Evolutionary conservation across 1,140 invertebrate genomes (phyloP).

Genomic region (Bombus vancouverensis): DNA sequence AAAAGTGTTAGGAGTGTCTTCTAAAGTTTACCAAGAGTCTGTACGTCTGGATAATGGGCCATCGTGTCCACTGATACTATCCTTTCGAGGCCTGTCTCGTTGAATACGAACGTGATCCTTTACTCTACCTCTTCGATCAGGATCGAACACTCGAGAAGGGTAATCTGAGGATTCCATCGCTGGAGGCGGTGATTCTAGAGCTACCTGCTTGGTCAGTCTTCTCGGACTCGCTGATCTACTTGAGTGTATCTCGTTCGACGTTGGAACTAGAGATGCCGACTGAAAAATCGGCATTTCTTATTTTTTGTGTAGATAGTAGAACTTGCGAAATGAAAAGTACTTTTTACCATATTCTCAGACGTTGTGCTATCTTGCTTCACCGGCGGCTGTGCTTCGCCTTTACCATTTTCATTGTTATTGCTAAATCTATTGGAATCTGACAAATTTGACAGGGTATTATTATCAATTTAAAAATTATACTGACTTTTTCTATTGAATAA

Average conservation of each 20-base stretch:
- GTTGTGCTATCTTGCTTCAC: slow-evolving; percentile 73
- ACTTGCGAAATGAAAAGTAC: no score
- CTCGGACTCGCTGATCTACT: slow-evolving; percentile 77
- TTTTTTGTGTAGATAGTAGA: not conserved
- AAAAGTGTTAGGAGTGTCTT: not conserved
- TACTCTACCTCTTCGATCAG: slow-evolving; percentile 69
- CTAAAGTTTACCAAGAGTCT: slow-evolving; percentile 73
- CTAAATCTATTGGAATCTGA: slow-evolving; percentile 56
- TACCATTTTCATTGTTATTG: slow-evolving; percentile 1
- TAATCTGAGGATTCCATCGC: slow-evolving; percentile 73
- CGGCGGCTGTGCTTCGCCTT: slow-evolving; percentile 27
- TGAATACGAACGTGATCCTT: slow-evolving; percentile 73
- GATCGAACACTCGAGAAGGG: slow-evolving; percentile 68
- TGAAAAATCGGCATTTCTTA: slow-evolving; percentile 19
- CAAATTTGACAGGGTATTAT: not conserved
- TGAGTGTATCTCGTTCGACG: slow-evolving; percentile 71
- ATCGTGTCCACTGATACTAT: slow-evolving; percentile 60
- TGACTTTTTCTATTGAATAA: not conserved
- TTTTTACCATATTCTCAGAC: slow-evolving; percentile 71
- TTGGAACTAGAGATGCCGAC: slow-evolving; percentile 67
- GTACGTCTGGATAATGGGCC: slow-evolving; percentile 65
- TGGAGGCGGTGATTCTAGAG: slow-evolving; percentile 77
- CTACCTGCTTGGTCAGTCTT: slow-evolving; percentile 79
- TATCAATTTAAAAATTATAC: not conserved
- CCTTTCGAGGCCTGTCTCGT: slow-evolving; percentile 71